A percentile compares a stretch with the other conserved stretches of the same genome.
Evolutionary conservation across 2,888 invertebrate genomes (phyloP).

Genomic region (Dasysyrphus tricinctus): DNA sequence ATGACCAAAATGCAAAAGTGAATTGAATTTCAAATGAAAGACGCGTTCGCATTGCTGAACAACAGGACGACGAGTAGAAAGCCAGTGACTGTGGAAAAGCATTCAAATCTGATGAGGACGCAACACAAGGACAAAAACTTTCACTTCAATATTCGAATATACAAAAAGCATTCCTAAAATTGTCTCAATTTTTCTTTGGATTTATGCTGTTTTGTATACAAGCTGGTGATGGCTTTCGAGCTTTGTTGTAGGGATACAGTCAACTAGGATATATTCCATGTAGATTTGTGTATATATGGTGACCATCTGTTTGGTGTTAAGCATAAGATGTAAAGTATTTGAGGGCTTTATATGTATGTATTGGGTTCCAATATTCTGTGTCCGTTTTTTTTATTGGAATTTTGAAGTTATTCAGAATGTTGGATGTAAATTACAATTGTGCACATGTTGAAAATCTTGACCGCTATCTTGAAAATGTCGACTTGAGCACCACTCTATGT

Average conservation of each 20-base stretch:
- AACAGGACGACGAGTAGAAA: too few species aligned
- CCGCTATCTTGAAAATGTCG: too few species aligned
- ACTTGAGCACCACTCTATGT: too few species aligned
- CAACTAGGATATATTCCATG: not conserved
- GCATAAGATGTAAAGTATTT: too few species aligned
- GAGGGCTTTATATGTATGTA: too few species aligned
- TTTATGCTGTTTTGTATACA: not conserved
- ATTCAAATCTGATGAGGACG: constrained; percentile 33
- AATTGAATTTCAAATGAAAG: constrained; percentile 62
- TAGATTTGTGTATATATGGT: not conserved
- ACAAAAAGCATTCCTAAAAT: constrained; percentile 28
- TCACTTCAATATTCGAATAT: not conserved
- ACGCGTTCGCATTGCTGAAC: constrained; percentile 37
- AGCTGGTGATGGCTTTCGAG: not conserved
- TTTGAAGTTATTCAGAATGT: too few species aligned
- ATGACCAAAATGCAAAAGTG: constrained; percentile 59
- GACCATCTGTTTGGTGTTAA: not conserved
- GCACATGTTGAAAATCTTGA: too few species aligned
- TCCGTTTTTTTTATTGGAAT: too few species aligned
- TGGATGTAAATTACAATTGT: too few species aligned
- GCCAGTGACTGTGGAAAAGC: not conserved
- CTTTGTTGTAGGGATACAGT: not conserved
- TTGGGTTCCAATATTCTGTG: too few species aligned
- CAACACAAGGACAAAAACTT: not conserved
- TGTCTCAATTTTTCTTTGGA: constrained; percentile 23